Base-by-base conservation (phyloP, 2,797 vertebrate species). In the Agapornis canus region DNA sequence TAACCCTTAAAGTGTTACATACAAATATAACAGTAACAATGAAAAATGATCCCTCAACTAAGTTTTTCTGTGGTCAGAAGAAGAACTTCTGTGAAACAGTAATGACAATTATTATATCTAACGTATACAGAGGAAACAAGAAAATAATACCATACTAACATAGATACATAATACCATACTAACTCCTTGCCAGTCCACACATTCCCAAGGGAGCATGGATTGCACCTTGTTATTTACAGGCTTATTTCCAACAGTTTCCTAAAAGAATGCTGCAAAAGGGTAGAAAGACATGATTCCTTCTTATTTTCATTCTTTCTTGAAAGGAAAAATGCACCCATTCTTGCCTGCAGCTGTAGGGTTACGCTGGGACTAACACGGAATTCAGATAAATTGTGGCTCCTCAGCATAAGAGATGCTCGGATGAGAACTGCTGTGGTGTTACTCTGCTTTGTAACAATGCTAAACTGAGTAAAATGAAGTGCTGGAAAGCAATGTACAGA, bases 401-500 rank as follows among this genome's bases (percentile, higher is more conserved):
- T 85, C 52, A 73, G 70, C n/a, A 52, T 3, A 77, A 29, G 37
- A 85, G 40, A 20, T 31, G 26, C 29, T 84, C 0, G 1, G 20
- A 56, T 11, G 66, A 84, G 19, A 82, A 64, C 10, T n/a, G 11
- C 22, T 75, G 35, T 43, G 47, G 39, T 5, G 16, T 56, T 87
- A 59, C 77, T 93, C 89, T 60, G 13, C 73, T 92, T 89, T 63
- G 11, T 25, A 80, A 57, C 21, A 51, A 9, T 16, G 23, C 3
- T 49, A 13, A 18, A 23, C 42, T 47, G 39, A 71, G 52, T 43
- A 61, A 92, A 92, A 71, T 25, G 23, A 88, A 91, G 49, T 7
- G 27, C 29, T 64, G 19, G 21, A 45, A 5, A 83, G 45, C 17
- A 69, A 47, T 0, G 0, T 32, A 37, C 7, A 3, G 57, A 42